A percentile compares a stretch with the other conserved stretches of the same genome.
These are phyloP conservation scores for Pangasius djambal DNA, from an alignment of 2,797 vertebrate species.

Conservation along the genomic window DNA sequence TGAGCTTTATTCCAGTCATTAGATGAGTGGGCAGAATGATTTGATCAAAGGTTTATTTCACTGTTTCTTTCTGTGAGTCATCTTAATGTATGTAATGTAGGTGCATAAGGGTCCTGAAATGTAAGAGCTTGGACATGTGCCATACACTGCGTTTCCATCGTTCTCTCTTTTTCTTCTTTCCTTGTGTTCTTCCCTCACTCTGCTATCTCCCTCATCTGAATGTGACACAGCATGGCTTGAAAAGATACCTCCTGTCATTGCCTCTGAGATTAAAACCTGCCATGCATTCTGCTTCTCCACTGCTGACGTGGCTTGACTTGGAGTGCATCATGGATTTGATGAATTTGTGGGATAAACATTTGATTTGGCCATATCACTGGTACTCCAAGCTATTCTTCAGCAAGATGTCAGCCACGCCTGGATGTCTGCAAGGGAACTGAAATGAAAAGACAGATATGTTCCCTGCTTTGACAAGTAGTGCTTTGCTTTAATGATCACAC, in stretches of 20 bases:
- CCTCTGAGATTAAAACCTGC: slow-evolving; percentile 25
- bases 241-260: slow-evolving; percentile 19
- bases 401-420: slow-evolving; percentile 10
- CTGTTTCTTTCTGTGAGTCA: slow-evolving; percentile 55
- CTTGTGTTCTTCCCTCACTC: neutral
- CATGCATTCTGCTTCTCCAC: slow-evolving; percentile 21
- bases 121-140: slow-evolving; percentile 56
- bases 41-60: slow-evolving; percentile 75
- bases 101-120: slow-evolving; percentile 29
- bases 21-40: slow-evolving; percentile 64
- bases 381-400: slow-evolving; percentile 24
- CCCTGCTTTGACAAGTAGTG: neutral
- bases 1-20: slow-evolving; percentile 61
- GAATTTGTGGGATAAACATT: slow-evolving; percentile 36
- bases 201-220: neutral
- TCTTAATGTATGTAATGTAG: slow-evolving; percentile 58
- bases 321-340: slow-evolving; percentile 26
- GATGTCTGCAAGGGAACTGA: slow-evolving; percentile 18
- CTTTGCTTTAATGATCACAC: slow-evolving; percentile 8
- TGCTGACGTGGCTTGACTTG: slow-evolving; percentile 26
- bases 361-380: slow-evolving; percentile 30
- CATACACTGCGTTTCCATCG: neutral
- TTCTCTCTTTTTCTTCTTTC: neutral
- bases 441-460: slow-evolving; percentile 5
- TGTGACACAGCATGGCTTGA: slow-evolving; percentile 9